phyloP scores from a whole-genome alignment of 2,113 vertebrate genomes.

The Zeus faber region DNA sequence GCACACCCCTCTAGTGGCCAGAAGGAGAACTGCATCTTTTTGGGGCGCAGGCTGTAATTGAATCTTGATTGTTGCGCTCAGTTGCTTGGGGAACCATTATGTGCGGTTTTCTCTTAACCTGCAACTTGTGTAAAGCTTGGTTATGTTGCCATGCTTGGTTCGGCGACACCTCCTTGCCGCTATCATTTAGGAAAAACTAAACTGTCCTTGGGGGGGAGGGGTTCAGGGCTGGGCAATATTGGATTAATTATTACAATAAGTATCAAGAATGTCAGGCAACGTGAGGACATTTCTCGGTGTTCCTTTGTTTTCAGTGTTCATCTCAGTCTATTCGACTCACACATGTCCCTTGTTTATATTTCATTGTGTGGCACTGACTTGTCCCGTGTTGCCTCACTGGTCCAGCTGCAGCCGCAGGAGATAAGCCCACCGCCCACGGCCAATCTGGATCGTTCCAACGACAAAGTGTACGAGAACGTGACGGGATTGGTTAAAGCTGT shows the following conservation, averaged over 20 bases:
- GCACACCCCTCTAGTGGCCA: slow-evolving; percentile 41
- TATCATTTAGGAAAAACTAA: neutral
- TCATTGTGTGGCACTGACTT: neutral
- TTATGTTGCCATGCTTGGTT: too few relatives aligned
- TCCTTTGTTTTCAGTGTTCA: too few relatives aligned
- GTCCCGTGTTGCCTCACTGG: neutral
- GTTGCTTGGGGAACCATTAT: too few relatives aligned
- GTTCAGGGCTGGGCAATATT: neutral
- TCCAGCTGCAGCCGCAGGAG: slow-evolving; percentile 94
- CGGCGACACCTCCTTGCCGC: neutral
- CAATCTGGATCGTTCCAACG: slow-evolving; percentile 95
- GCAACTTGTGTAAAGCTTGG: too few relatives aligned
- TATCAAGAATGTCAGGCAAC: neutral
- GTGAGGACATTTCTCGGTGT: too few relatives aligned
- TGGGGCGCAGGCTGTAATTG: too few relatives aligned
- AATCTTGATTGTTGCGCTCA: too few relatives aligned
- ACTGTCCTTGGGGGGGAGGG: neutral
- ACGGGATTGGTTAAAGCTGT: slow-evolving; percentile 96
- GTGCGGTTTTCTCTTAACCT: too few relatives aligned
- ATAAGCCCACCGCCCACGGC: slow-evolving; percentile 96
- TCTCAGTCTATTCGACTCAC: too few relatives aligned
- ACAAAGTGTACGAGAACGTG: slow-evolving; percentile 98
- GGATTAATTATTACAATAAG: neutral
- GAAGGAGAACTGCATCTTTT: neutral
- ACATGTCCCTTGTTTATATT: too few relatives aligned